Evolutionary conservation across 2,797 vertebrate genomes (phyloP), one percentile per base, ranked within the genome.

Genomic region (Chelonia mydas): DNA sequence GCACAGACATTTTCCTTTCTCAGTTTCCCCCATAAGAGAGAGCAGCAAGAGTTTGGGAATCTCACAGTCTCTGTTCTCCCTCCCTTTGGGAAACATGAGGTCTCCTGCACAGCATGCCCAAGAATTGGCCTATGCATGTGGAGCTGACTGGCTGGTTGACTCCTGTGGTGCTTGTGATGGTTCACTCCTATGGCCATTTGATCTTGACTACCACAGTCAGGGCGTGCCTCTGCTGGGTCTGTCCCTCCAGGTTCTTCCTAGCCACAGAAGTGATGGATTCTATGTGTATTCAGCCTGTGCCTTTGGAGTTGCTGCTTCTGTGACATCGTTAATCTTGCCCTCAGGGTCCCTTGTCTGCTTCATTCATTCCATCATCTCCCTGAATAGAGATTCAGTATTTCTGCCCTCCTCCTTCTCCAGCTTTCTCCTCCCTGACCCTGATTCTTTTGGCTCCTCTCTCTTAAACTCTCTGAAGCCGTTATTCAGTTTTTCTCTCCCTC

Each of bases 311-410:
- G 31, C 84, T 53, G 84, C 33, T 45, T 89, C 86, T 94, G 51
- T 91, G 80, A 95, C 93, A 59, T 82, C 6, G 25, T 81, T 93
- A 96, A 94, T 91, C 86, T 87, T 92, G 5, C 89, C 94, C 94
- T 94, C 94, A 17, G 84, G 88, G 72, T 89, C 89, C 85, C 88
- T 90, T 92, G 88, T 94, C 87, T 96, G 77, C 37, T 59, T 51
- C 87, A 88, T 93, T 94, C 85, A 91, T 95, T 55, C 87, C 87
- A 86, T 86, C 87, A 86, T 86, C 53, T 94, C 37, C 80, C 54
- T 53, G 89, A 92, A 95, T 9, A 31, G 57, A 59, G 57, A 59
- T 92, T 96, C 95, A 94, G 89, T 92, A 50, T 74, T 92, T 92
- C 61, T 95, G 77, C 86, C 65, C 81, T 92, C 87, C 77, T 90